Evolutionary conservation across 2,797 vertebrate species (phyloP), one percentile per base, ranked within the genome.

Genomic region (Propithecus perrieri): DNA sequence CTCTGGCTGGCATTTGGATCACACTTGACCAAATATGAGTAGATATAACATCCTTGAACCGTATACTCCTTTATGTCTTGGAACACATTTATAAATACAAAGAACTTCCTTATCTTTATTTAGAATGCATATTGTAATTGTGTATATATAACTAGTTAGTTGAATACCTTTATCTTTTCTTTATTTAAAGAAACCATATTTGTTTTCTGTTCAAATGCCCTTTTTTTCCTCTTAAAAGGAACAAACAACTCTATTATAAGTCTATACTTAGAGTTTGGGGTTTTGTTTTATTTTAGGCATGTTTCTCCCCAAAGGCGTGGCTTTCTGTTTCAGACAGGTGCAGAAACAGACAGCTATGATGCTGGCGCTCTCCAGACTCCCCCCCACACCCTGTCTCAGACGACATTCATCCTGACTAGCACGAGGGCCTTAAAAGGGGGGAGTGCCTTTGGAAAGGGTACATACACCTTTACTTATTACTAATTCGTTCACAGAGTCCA

Each of bases 251-350:
- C 81, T 95, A 28, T 88, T 90, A 17, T 63, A 61, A 80, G 69
- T 67, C 94, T 91, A 72, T 92, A 89, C 87, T 96, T 97, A 96
- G 97, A 83, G 55, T 91, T 89, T 92, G 93, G 78, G 94, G 96
- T 79, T 97, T 97, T 84, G 46, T 67, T 95, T 96, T 97, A 96
- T 97, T 97, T 97, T 75, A 20, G 74, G 48, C 41, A 5, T 71
- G 33, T 85, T 91, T 88, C 92, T 95, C 83, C 90, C 95, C 75
- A 69, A 53, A 94, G 91, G 63, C 2, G 0, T 35, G 0, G 46
- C 69, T 91, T 94, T 97, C 89, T 96, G 85, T 96, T 97, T 97
- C 96, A 71, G 65, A 89, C 92, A 97, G 96, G 88, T 96, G 97
- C 96, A 90, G 76, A 83, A 50, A 87, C 61, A 80, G 50, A 59